Evolutionary conservation across 2,888 invertebrate species (phyloP).

Genomic region (Ophion obscuratus): DNA sequence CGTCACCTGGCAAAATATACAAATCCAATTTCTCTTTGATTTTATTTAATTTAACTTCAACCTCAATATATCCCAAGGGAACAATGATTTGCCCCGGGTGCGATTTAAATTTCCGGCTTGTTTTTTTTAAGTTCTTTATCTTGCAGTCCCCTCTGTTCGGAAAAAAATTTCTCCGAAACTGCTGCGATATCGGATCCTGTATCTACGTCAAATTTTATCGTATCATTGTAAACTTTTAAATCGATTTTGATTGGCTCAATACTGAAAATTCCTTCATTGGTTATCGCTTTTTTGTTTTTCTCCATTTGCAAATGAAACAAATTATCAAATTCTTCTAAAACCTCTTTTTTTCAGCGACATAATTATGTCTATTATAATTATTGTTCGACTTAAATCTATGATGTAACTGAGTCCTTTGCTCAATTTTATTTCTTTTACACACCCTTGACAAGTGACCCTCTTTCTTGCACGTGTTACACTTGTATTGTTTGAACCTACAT

Average conservation of each 20-base stretch:
- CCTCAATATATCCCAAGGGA: slow-evolving; percentile 8
- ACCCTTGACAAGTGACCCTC: slow-evolving; percentile 37
- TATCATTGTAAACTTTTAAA: background rate
- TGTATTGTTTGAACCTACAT: slow-evolving; percentile 38
- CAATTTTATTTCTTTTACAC: slow-evolving; percentile 46
- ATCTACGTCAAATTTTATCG: slow-evolving; percentile 1
- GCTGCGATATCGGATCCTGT: background rate
- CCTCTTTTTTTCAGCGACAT: slow-evolving; percentile 10
- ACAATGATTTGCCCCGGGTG: too few relatives aligned
- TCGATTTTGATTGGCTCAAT: slow-evolving; percentile 8
- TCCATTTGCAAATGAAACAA: slow-evolving; percentile 24
- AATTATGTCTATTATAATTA: slow-evolving; percentile 18
- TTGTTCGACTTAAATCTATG: slow-evolving; percentile 16
- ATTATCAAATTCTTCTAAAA: slow-evolving; percentile 21
- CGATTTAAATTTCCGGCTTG: too few relatives aligned
- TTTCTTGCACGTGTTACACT: slow-evolving; percentile 49
- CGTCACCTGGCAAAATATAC: slow-evolving; percentile 29
- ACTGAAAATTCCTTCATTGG: background rate
- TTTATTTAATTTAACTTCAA: background rate
- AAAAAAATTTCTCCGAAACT: slow-evolving; percentile 24
- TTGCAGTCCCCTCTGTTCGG: background rate
- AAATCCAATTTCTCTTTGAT: background rate
- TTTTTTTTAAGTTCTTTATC: background rate
- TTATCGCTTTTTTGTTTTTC: background rate
- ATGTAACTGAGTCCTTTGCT: slow-evolving; percentile 12